These are phyloP conservation scores for Bombus impatiens DNA, from an alignment of 1,140 invertebrate genomes.

Conservation along the genomic window DNA sequence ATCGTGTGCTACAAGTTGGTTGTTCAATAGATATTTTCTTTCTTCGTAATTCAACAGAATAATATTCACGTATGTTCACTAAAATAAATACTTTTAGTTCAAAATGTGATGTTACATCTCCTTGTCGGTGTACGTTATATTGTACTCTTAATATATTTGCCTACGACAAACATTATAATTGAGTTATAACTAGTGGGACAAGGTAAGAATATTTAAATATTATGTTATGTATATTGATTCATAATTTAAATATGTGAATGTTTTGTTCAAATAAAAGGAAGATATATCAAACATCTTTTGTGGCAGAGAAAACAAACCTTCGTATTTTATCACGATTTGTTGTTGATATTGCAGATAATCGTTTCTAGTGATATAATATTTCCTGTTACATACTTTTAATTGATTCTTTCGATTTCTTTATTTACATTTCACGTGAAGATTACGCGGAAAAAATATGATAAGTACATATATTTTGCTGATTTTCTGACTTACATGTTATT, in stretches of 20 bases:
- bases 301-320: not conserved
- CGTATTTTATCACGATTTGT: not conserved
- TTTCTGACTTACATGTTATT: not conserved
- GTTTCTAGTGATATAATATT: not conserved
- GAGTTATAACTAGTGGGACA: not conserved
- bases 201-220: slow-evolving; percentile 3
- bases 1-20: too few relatives aligned
- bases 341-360: not conserved
- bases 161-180: not conserved
- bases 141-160: not conserved
- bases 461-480: not conserved
- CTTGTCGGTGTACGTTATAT: not conserved
- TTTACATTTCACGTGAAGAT: not conserved
- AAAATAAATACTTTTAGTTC: not conserved
- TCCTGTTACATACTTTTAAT: not conserved
- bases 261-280: not conserved
- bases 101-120: not conserved
- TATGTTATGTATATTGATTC: not conserved
- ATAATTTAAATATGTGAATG: too few relatives aligned
- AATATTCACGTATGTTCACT: not conserved
- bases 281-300: not conserved
- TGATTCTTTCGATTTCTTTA: not conserved
- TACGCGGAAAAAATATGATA: not conserved
- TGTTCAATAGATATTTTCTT: not conserved
- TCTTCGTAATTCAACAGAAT: not conserved